Percentiles rank a stretch among this genome's conserved stretches.
Conservation (phyloP, 2,797 vertebrate species). For the Hoplostethus atlanticus region DNA sequence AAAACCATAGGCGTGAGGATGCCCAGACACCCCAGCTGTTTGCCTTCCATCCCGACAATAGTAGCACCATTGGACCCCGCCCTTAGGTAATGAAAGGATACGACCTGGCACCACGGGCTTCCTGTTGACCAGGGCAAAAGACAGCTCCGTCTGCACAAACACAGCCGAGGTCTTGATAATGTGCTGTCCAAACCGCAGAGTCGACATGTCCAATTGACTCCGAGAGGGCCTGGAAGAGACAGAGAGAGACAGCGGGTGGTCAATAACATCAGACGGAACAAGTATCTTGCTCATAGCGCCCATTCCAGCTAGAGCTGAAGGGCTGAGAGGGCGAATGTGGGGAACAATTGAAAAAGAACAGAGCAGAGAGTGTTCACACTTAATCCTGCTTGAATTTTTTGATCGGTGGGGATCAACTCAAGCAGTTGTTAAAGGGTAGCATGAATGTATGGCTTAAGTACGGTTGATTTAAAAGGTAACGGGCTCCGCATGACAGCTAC, state of each 20-base stretch:
- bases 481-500: neutral
- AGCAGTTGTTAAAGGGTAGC: neutral
- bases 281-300: neutral
- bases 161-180: conserved; percentile 88
- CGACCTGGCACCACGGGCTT: conserved; percentile 90
- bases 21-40: neutral
- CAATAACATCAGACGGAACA: conserved; percentile 9
- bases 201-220: conserved; percentile 66
- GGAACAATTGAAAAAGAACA: neutral
- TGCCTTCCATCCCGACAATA: neutral
- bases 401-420: neutral
- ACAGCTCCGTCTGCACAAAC: conserved; percentile 89
- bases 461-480: neutral
- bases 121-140: conserved; percentile 91
- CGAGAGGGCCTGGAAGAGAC: conserved; percentile 36
- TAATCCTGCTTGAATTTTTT: neutral
- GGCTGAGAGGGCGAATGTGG: neutral
- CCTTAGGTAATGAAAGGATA: conserved; percentile 85
- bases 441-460: neutral
- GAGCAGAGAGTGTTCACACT: neutral
- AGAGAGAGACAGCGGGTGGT: conserved; percentile 34
- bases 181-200: conserved; percentile 88
- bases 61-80: neutral
- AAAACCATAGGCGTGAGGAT: too few relatives aligned
- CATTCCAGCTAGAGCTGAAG: too few relatives aligned